Evolutionary conservation across 1,140 invertebrate genomes (phyloP), one percentile per base, ranked within the genome.

Genomic region (Megathymus violae): DNA sequence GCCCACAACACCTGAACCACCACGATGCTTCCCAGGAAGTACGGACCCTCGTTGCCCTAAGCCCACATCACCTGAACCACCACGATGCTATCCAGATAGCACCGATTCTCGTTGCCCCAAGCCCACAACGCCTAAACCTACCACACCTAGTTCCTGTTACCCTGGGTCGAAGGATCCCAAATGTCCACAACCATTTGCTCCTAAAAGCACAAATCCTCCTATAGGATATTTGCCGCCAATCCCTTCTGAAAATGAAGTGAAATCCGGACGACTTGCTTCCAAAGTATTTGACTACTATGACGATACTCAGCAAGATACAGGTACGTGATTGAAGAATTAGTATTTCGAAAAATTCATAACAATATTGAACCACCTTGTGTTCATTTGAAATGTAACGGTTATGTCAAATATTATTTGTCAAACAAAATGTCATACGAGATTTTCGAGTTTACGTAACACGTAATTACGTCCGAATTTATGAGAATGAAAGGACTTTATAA

Each of bases 101-200:
- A 71, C 48, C 1, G 88, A 93, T 74, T 80, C 91, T 15, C 68
- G 91, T 11, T 92, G 69, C 67, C 67, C 70, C 47, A 65, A 66
- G 13, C 67, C 74, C 6, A 56, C 68, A 1, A 73, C 73, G 36
- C 51, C 51, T 0, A 41, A 71, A 56, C 71, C 76, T 4, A 75
- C 86, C 22, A 38, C 88, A 3, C 89, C 91, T 5, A 86, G 85
- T 46, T 91, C 91, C 25, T 93, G 93, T 67, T 93, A 92, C 62
- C 93, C 93, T 4, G 93, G 93, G 34, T 93, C 93, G 7, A 91
- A 80, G 40, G 93, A 94, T 85, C 93, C 93, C 4, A 92, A 92
- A 51, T 94, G 93, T 62, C 92, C 93, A 3, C 89, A 92, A 62
- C 90, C 91, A 16, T 91, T 91, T 13, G 84, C 82, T 11, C 91